Percentiles rank a stretch among this genome's conserved stretches.
Conservation (phyloP, 92 coral and sea anemone genomes). For the Paragorgia papillata region DNA sequence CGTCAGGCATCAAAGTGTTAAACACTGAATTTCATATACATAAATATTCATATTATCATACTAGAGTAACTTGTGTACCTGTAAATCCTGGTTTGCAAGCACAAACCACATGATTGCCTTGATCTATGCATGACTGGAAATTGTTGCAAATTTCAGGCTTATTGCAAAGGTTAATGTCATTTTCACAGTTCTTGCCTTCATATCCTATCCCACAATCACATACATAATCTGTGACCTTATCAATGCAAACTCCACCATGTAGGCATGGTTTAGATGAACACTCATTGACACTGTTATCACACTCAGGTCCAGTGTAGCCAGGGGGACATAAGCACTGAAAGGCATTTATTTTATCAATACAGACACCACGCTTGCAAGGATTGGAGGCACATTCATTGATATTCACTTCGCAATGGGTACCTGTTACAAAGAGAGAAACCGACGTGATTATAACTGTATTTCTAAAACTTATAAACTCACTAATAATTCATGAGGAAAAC, state of each 20-base stretch:
- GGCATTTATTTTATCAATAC: slow-evolving; percentile 79
- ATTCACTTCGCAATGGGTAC: slow-evolving; percentile 90
- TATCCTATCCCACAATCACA: slow-evolving; percentile 93
- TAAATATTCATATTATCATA: neutral
- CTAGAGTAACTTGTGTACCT: too few relatives aligned
- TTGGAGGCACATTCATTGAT: slow-evolving; percentile 83
- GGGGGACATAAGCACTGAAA: slow-evolving; percentile 84
- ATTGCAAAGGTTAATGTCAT: slow-evolving; percentile 83
- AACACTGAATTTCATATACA: too few relatives aligned
- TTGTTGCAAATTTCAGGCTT: slow-evolving; percentile 77
- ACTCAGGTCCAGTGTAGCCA: slow-evolving; percentile 75
- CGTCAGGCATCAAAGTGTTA: too few relatives aligned
- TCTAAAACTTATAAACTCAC: too few relatives aligned
- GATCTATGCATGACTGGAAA: slow-evolving; percentile 74
- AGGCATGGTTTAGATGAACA: slow-evolving; percentile 85
- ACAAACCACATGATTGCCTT: slow-evolving; percentile 81
- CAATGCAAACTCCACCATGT: slow-evolving; percentile 87
- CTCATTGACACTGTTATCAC: slow-evolving; percentile 77
- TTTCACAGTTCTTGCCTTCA: slow-evolving; percentile 77
- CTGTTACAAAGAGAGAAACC: slow-evolving; percentile 43
- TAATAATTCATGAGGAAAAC: too few relatives aligned
- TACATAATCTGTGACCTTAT: slow-evolving; percentile 59
- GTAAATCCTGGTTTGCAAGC: slow-evolving; percentile 83
- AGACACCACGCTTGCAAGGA: slow-evolving; percentile 83
- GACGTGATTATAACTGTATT: too few relatives aligned